Percentiles rank a stretch among this genome's conserved stretches.
Conservation (phyloP, 2,888 invertebrate species). For the Lamellibrachia satsuma region DNA sequence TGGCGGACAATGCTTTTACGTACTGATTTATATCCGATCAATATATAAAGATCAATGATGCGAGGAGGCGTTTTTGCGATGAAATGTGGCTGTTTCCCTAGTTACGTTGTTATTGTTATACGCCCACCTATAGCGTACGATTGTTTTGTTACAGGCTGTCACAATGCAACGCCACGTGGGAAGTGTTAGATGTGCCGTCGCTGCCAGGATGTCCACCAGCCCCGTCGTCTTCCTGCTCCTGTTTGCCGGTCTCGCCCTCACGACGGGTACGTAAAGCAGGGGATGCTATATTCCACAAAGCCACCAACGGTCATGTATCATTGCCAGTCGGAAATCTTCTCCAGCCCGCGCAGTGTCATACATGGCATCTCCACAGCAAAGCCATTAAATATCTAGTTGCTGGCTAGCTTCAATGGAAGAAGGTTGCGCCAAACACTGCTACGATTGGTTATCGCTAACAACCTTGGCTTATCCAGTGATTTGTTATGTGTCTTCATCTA, state of each 20-base stretch:
- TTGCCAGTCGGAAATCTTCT: too few relatives aligned
- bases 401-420: too few relatives aligned
- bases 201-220: not conserved
- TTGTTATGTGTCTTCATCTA: not conserved
- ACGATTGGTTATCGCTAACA: not conserved
- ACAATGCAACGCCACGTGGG: not conserved
- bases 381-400: too few relatives aligned
- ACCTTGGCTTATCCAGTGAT: not conserved
- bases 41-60: too few relatives aligned
- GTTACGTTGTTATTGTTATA: not conserved
- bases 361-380: too few relatives aligned
- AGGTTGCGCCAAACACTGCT: not conserved
- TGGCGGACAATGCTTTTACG: too few relatives aligned
- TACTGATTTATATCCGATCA: too few relatives aligned
- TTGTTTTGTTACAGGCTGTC: not conserved
- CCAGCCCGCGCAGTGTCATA: too few relatives aligned
- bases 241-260: not conserved
- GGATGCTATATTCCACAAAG: too few relatives aligned
- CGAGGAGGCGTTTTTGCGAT: not conserved
- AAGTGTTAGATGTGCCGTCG: not conserved
- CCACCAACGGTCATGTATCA: too few relatives aligned
- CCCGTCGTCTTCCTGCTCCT: not conserved
- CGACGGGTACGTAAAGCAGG: not conserved
- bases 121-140: not conserved
- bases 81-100: not conserved